Base-by-base conservation (phyloP, 2,113 vertebrate species). In the Catharus fuscescens region DNA sequence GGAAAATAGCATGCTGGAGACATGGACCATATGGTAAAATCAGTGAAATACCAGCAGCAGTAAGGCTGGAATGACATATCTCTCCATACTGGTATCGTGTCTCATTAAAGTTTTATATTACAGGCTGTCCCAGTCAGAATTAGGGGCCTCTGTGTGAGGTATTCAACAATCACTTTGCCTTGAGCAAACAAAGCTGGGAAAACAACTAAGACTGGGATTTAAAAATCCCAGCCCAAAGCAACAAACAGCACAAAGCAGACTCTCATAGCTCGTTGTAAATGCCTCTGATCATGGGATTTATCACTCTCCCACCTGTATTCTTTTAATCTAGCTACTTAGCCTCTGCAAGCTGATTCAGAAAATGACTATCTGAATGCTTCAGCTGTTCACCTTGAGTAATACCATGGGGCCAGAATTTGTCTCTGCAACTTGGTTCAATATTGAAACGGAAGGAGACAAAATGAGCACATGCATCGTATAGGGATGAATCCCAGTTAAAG, bases 181-280 rank as follows among this genome's bases (percentile, higher is more conserved):
- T 93, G 71, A 91, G 94, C 95, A 96, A 95, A 95, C 90, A 97
- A 95, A 97, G 93, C 94, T 97, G 96, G 50, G 93, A 95, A 95
- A 96, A 95, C 93, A 95, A 83, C 78, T 77, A 88, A 95, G 81
- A 31, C 52, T 86, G 90, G 67, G 79, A 90, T 93, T 95, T 94
- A 24, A 80, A 94, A 93, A 92, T 74, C 88, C 79, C 94, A 96
- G 90, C 94, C 93, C 92, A 92, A 86, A 92, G 92, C 90, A 94
- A 74, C 93, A 95, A 90, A 78, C 88, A 86, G 69, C 93, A 93
- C 72, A 96, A 90, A 94, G 64, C 88, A 59, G 83, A 85, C 84
- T 83, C 87, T 95, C 85, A 77, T n/a, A 77, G 42, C 92, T 80
- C 52, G 25, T 92, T 88, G 87, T 95, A 95, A 97, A 93, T 93